These are phyloP conservation scores for Erethizon dorsatum DNA, from an alignment of 2,797 vertebrate genomes.

Conservation along the genomic window DNA sequence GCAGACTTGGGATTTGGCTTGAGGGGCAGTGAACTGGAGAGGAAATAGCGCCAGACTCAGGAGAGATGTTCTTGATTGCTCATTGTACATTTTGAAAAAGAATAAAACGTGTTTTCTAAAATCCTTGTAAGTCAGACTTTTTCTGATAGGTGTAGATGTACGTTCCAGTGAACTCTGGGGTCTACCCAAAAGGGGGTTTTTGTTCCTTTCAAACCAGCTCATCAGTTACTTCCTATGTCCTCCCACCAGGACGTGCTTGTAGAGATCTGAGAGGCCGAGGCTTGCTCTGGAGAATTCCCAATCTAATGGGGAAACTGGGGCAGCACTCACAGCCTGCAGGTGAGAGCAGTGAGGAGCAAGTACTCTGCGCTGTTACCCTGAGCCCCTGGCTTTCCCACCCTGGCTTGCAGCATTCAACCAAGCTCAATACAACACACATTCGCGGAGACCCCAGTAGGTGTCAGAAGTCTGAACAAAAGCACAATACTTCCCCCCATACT, in stretches of 20 bases:
- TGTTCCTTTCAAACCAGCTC: neutral
- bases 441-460: neutral
- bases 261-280: neutral
- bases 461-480: neutral
- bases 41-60: slow-evolving; percentile 79
- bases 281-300: neutral
- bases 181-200: neutral
- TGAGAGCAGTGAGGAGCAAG: neutral
- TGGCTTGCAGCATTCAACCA: neutral
- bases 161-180: neutral
- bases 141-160: neutral
- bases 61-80: slow-evolving; percentile 82
- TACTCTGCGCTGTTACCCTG: fast-evolving
- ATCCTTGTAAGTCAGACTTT: slow-evolving; percentile 50
- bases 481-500: neutral
- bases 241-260: neutral
- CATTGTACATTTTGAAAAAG: slow-evolving; percentile 72
- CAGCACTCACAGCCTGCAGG: neutral
- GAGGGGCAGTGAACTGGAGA: slow-evolving; percentile 85
- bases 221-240: neutral
- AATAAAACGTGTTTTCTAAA: slow-evolving; percentile 80
- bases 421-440: neutral
- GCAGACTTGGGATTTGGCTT: slow-evolving; percentile 82
- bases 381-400: neutral
- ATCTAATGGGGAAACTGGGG: neutral